Conservation (phyloP, 2,113 vertebrate species). For the Thamnophis sirtalis region DNA sequence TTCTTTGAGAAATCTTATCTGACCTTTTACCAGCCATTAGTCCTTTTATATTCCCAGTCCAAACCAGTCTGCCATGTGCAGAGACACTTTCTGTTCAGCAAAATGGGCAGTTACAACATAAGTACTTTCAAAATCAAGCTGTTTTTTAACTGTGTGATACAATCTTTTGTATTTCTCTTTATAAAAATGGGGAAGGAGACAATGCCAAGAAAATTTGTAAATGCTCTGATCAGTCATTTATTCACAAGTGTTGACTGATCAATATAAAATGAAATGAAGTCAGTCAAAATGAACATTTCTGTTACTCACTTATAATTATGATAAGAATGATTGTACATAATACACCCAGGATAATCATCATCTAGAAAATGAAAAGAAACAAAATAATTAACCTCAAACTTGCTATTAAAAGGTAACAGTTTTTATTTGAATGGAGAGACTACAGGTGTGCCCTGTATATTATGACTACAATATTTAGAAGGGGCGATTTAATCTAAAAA, state of each 20-base stretch:
- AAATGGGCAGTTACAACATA: conserved; percentile 23
- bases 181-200: conserved; percentile 2
- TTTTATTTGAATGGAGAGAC: not conserved
- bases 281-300: conserved; percentile 31
- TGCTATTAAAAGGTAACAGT: not conserved
- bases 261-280: conserved; percentile 22
- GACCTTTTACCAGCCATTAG: not conserved
- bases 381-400: not conserved
- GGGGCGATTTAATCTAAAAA: not conserved
- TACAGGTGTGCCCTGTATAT: fast-evolving
- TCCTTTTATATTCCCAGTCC: not conserved
- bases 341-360: conserved; percentile 72
- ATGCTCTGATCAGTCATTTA: not conserved
- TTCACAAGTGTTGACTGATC: not conserved
- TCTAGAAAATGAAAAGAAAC: conserved; percentile 56
- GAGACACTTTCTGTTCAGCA: conserved; percentile 1
- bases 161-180: conserved; percentile 31
- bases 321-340: conserved; percentile 69
- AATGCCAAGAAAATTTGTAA: not conserved
- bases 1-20: not conserved
- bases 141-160: not conserved
- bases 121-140: not conserved
- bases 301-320: conserved; percentile 72
- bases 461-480: not conserved
- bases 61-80: not conserved